Evolutionary conservation across 2,888 invertebrate genomes (phyloP), one percentile per base, ranked within the genome.

Genomic region (Oxycera nigricornis): DNA sequence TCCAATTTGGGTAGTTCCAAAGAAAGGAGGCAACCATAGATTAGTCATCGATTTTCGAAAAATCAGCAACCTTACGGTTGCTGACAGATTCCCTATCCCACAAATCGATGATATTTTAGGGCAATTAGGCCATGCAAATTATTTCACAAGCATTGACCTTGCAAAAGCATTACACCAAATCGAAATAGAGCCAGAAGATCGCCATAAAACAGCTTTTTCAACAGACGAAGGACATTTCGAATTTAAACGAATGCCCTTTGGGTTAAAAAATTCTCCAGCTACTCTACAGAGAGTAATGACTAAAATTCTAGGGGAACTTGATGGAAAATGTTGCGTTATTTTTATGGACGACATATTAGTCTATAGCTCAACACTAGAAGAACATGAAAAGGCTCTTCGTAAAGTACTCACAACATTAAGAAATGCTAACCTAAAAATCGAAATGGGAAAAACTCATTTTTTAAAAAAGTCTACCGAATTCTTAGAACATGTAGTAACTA

Each of bases 1-100:
- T 41, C 39, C 11, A n/a, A 46, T 67, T 67, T 67, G 67, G 67
- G 35, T 68, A 24, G 41, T 68, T 20, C 68, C 50, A 41, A 68
- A 46, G 50, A 68, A 67, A 9, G 46, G n/a, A 9, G 24, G n/a
- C 1, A 41, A 39, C 17, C 35, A 65, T 24, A 9, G 39, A 14
- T 11, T 41, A 35, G 26, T 59, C 6, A 59, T 59, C 30, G 59
- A 59, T 24, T 59, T 28, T n/a, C 11, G 28, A 59, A 59, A 55
- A 59, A 7, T 59, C 6, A 59, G n/a, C 4, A 59, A 59, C 30
- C 11, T 26, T 9, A 59, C 59, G 24, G 30, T 59, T 9, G 28
- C 2, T 2, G 59, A 59, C n/a, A 26, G 30, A 26, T 59, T 22
- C 24, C 28, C 59, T n/a, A 59, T 59, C 28, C 59, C 59, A 59